Percentiles rank a stretch among this genome's conserved stretches.
These are phyloP conservation scores for Marmota monax DNA, from an alignment of 2,113 vertebrate species.

Conservation along the genomic window DNA sequence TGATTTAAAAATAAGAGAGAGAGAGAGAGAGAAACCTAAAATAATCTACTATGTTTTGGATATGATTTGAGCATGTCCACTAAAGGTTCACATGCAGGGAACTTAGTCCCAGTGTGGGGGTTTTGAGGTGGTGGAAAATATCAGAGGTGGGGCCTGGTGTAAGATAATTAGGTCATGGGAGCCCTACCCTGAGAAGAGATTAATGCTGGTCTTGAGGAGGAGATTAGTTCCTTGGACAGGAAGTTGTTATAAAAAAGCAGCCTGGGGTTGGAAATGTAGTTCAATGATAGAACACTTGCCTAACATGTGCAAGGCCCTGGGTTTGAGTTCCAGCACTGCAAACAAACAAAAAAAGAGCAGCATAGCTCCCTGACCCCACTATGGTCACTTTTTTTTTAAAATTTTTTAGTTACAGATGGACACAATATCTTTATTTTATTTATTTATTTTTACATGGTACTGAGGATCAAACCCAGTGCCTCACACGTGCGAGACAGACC, in stretches of 20 bases:
- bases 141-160: no score
- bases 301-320: no score
- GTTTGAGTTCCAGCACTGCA: neutral
- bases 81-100: neutral
- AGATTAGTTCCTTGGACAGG: neutral
- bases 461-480: no score
- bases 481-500: no score
- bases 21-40: neutral
- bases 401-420: no score
- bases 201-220: neutral
- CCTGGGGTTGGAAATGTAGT: no score
- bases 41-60: neutral
- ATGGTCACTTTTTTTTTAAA: neutral
- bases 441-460: no score
- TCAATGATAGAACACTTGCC: no score
- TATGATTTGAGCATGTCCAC: neutral
- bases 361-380: neutral
- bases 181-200: neutral
- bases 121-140: no score
- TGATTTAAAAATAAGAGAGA: no score
- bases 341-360: neutral
- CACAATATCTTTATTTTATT: no score
- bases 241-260: no score
- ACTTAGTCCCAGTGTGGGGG: neutral
- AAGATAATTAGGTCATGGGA: neutral